Evolutionary conservation across 2,113 vertebrate species (phyloP), one percentile per base, ranked within the genome.

Genomic region (Anser cygnoides): DNA sequence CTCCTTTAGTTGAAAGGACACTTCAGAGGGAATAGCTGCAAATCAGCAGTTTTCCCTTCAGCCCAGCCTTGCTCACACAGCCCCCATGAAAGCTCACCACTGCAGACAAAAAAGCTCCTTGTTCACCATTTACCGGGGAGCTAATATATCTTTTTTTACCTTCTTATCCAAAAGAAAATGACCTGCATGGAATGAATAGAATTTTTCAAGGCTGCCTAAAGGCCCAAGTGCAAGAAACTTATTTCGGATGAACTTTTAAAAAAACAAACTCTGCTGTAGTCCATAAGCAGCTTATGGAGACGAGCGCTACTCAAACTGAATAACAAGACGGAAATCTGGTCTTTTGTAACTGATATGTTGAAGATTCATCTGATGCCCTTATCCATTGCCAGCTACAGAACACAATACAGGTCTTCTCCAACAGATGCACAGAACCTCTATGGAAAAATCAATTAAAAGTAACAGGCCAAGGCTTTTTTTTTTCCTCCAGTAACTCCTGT

Each of bases 81-180:
- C 90, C 1, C 1, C 87, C 73, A 5, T 29, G 83, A 77, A 78
- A 81, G 26, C 61, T 88, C 89, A 54, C 52, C 66, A 28, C 85
- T 12, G 57, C 54, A 85, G 66, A 90, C 93, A 96, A 44, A 96
- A 96, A 72, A 68, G 49, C 93, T 96, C 92, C 91, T 95, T 97
- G 96, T 96, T 96, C 96, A 65, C 59, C 46, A 2, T 14, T 17
- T 18, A 46, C 73, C 92, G 75, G 41, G 33, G 31, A 94, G 87
- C 70, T 66, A 49, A 10, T 7, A 39, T 11, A 16, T 25, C 4
- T 46, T 33, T 58, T 58, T 37, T 59, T 86, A 75, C 84, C 41
- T 79, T 59, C 68, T 92, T 77, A 79, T 87, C 55, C 91, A 43
- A 89, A 91, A 95, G 71, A 76, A 96, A 93, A 46, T 41, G 9